Conservation (phyloP, 2,113 vertebrate genomes). For the Pelodiscus sinensis region DNA sequence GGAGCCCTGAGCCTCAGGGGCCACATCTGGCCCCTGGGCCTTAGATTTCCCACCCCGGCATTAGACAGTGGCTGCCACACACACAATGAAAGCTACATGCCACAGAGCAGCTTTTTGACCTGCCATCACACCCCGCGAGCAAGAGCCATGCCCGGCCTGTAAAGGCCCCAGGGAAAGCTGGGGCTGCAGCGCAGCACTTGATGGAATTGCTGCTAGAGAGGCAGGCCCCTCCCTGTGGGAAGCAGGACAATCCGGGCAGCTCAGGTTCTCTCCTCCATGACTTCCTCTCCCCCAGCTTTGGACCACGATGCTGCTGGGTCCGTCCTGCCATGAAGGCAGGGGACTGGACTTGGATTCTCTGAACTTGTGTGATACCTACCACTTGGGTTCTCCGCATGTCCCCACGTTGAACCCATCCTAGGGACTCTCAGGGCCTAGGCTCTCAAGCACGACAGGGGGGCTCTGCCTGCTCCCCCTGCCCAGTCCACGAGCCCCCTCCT, state of each 20-base stretch:
- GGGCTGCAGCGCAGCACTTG: background rate
- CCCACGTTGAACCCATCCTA: too few species aligned
- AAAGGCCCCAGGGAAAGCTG: background rate
- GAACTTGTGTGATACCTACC: background rate
- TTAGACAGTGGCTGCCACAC: background rate
- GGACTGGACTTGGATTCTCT: too few species aligned
- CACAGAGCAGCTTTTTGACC: background rate
- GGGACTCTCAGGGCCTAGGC: too few species aligned
- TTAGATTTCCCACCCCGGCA: too few species aligned
- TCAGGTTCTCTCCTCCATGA: background rate
- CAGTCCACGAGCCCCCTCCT: too few species aligned
- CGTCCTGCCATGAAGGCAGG: too few species aligned
- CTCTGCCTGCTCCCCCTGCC: too few species aligned
- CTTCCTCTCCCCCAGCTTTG: background rate
- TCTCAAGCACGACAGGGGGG: too few species aligned
- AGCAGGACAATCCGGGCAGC: background rate
- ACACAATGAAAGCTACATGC: background rate
- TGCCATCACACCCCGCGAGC: too few species aligned
- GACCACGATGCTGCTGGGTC: background rate
- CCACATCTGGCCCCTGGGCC: too few species aligned
- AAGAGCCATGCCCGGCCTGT: background rate
- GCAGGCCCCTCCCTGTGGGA: background rate
- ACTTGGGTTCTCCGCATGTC: background rate
- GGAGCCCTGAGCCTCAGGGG: too few species aligned
- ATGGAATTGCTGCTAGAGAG: background rate